Evolutionary conservation across 2,113 vertebrate species (phyloP), one percentile per base, ranked within the genome.

Genomic region (Clupea harengus): DNA sequence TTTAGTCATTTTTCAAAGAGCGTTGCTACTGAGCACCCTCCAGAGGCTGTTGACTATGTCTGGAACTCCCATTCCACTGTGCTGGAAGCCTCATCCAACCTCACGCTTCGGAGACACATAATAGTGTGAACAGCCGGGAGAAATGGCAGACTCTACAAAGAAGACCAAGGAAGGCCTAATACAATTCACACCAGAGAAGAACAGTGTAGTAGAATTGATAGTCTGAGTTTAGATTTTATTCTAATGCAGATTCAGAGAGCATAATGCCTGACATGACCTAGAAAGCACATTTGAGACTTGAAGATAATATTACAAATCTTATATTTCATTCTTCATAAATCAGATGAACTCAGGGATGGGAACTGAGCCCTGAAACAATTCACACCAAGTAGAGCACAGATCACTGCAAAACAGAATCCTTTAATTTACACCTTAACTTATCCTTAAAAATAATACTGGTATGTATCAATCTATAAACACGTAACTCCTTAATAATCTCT

Each of bases 1-100:
- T 67, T 72, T 11, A 72, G n/a, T 72, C 25, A 25, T 72, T 75
- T 39, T 75, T 75, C 67, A 75, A 75, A 75, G 28, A 75, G 67
- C 67, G 5, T 15, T 39, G 67, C 67, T 75, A 75, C 67, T 75
- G 67, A 75, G 28, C 4, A 32, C 10, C 11, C 67, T 75, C 67
- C 67, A 15, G 67, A 32, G 67, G 67, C 25, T 75, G 67, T 32
- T 39, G 67, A 75, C 67, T 39, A 11, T 75, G 28, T 75, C 67
- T 75, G 67, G 67, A 75, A 75, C 28, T 75, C 67, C 67, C 67
- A 75, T 75, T 75, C 32, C 11, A 28, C 67, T 3, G 9, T 17
- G 28, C 67, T 75, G 67, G 67, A 75, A 75, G 25, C 25, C 28
- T 75, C 25, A 39, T 75, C 25, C 67, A 75, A 17, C 67, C 25